These are phyloP conservation scores for Loriculus beryllinus DNA, from an alignment of 2,797 vertebrate species.

Conservation along the genomic window DNA sequence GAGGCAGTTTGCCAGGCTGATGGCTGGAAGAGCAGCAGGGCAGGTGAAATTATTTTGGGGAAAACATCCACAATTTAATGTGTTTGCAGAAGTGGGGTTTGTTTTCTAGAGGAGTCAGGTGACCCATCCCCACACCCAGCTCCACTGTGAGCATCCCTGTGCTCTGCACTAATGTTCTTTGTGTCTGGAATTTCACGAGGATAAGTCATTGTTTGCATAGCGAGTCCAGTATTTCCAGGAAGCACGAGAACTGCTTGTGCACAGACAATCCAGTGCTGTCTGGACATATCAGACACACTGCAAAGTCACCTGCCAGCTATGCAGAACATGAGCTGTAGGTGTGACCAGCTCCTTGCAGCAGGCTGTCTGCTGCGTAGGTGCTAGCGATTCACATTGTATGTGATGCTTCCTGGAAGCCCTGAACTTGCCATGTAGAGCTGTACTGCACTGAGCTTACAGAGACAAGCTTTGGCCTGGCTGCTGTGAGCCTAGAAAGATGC, in stretches of 20 bases:
- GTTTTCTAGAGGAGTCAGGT: not conserved
- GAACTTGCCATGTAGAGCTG: not conserved
- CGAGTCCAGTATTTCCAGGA: not conserved
- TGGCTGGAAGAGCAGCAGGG: not conserved
- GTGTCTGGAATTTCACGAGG: not conserved
- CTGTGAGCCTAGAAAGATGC: not conserved
- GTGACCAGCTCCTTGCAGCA: not conserved
- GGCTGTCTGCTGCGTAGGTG: not conserved
- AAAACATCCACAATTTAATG: not conserved
- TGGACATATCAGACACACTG: not conserved
- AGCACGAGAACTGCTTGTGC: not conserved
- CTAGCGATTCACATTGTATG: not conserved
- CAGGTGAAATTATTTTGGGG: not conserved
- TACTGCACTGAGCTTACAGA: not conserved
- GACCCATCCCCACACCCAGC: not conserved
- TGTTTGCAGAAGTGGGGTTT: not conserved
- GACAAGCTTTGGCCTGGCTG: not conserved
- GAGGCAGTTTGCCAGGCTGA: not conserved
- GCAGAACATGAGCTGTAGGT: not conserved
- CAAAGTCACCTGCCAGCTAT: not conserved
- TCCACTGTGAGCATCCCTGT: not conserved
- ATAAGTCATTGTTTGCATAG: not conserved
- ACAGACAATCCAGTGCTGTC: not conserved
- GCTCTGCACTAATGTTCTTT: not conserved
- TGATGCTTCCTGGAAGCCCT: not conserved